Evolutionary conservation across 1,140 invertebrate species (phyloP), one percentile per base, ranked within the genome.

Genomic region (Zaprionus camerounensis): DNA sequence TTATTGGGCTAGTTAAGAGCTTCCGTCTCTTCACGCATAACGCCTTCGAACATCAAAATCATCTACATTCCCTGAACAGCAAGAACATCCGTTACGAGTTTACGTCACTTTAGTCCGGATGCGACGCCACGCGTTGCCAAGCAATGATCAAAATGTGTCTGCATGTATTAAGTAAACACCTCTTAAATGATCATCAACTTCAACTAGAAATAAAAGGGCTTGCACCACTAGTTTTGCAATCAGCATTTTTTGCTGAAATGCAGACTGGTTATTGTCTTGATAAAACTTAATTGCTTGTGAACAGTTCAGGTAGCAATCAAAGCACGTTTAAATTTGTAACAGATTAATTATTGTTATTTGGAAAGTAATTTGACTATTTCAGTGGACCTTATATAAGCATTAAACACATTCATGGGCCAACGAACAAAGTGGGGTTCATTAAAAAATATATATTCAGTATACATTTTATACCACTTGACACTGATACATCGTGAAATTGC

Each of bases 31-130:
- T 85, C 81, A 90, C 82, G 73, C 85, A 80, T 90, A 82, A 85
- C 85, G 85, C 79, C 82, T 90, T 82, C 76, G 57, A 90, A 85
- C 81, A 90, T 90, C 81, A 88, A 88, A 88, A 90, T 90, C 78
- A 85, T 90, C 81, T 84, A 74, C 81, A 80, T 80, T 85, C 76
- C 75, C 55, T 75, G 56, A 70, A 74, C 81, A 81, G 51, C 65
- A 62, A 79, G 71, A 79, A 65, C 68, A 61, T 61, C 34, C 24
- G 44, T 22, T 28, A 26, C 7, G n/a, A 56, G 53, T 12, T 58
- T 58, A 56, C 12, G 49, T 24, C 28, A 56, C 26, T 31, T 31
- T 53, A 1, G 26, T 13, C 59, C 38, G 68, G 79, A 69, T 66
- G 75, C 49, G 61, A 53, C 63, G 15, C 46, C 22, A 31, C 59